Percentiles rank a stretch among this genome's conserved stretches.
These are phyloP conservation scores for Eupleurogrammus muticus DNA, from an alignment of 2,797 vertebrate genomes.

Conservation along the genomic window DNA sequence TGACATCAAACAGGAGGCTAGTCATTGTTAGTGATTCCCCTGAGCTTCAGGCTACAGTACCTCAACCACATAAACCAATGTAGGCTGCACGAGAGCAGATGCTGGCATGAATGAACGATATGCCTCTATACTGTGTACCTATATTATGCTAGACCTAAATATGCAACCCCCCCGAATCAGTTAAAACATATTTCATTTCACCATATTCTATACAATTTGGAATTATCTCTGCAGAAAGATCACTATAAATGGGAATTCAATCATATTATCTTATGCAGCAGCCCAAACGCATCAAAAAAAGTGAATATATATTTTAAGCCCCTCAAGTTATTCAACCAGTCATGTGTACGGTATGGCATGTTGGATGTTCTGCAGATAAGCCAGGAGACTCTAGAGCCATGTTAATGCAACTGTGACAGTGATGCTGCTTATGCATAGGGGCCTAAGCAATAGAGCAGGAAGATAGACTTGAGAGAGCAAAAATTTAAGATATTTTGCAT, in stretches of 20 bases:
- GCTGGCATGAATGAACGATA: slow-evolving; percentile 9
- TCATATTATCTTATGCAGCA: slow-evolving; percentile 14
- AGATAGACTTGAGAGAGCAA: too few species aligned
- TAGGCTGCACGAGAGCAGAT: slow-evolving; percentile 14
- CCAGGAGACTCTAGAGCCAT: slow-evolving; percentile 20
- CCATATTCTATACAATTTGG: not conserved
- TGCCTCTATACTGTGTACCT: slow-evolving; percentile 6
- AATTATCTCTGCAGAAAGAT: slow-evolving; percentile 13
- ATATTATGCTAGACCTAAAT: slow-evolving; percentile 3
- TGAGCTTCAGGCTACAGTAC: slow-evolving; percentile 22
- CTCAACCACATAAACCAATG: slow-evolving; percentile 46
- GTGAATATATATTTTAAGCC: not conserved
- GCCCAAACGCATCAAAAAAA: slow-evolving; percentile 8
- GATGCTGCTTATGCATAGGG: slow-evolving; percentile 28
- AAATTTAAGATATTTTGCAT: too few species aligned
- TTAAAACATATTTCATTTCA: slow-evolving; percentile 4
- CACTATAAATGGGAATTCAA: slow-evolving; percentile 12
- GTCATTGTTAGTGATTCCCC: slow-evolving; percentile 22
- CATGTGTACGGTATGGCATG: slow-evolving; percentile 17
- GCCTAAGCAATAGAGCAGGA: too few species aligned
- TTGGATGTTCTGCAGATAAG: slow-evolving; percentile 41
- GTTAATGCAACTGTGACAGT: slow-evolving; percentile 47
- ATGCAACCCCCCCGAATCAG: not conserved
- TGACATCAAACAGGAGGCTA: slow-evolving; percentile 58
- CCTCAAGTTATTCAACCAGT: slow-evolving; percentile 28